Evolutionary conservation across 2,113 vertebrate species (phyloP), one percentile per base, ranked within the genome.

Genomic region (Perccottus glenii): DNA sequence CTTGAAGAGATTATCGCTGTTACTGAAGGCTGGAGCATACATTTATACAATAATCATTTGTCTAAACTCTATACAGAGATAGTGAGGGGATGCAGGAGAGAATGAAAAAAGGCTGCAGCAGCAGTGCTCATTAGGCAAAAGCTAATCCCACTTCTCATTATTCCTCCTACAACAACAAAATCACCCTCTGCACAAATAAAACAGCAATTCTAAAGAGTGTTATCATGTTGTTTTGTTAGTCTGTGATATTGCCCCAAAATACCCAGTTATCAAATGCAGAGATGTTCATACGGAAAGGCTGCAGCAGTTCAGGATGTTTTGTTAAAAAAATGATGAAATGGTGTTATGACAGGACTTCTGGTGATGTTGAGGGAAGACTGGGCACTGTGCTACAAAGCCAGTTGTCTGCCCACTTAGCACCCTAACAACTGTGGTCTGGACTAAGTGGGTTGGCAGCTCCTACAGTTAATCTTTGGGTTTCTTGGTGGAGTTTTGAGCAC

Each of bases 1-100:
- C 49, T 64, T 60, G 40, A 57, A 74, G 27, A 62, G 73, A 80
- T 70, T 74, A 65, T 51, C 69, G 60, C 42, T 79, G 55, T 60
- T 75, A 61, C 53, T n/a, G 42, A 77, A 62, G 70, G 43, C 16
- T 50, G 51, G 46, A 66, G 70, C 63, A 56, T 52, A 73, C 76
- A 80, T 61, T 50, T 57, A 46, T 53, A 64, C 63, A 77, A 67
- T 80, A 82, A 80, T 75, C 68, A 80, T 40, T 67, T 60, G 80
- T 72, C 71, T 64, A 77, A 48, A 77, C 70, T 70, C 68, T 78
- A 78, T 71, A 77, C 45, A 71, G 32, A 83, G 66, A 77, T 79
- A 61, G 71, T 74, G 80, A 57, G 32, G 33, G 45, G 64, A 64
- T 8, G 58, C 53, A 81, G 40, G 9, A 56, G 64, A 66, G 67